Percentiles rank a stretch among this genome's conserved stretches.
Conservation (phyloP, 2,888 invertebrate genomes). For the Shargacucullia verbasci region DNA sequence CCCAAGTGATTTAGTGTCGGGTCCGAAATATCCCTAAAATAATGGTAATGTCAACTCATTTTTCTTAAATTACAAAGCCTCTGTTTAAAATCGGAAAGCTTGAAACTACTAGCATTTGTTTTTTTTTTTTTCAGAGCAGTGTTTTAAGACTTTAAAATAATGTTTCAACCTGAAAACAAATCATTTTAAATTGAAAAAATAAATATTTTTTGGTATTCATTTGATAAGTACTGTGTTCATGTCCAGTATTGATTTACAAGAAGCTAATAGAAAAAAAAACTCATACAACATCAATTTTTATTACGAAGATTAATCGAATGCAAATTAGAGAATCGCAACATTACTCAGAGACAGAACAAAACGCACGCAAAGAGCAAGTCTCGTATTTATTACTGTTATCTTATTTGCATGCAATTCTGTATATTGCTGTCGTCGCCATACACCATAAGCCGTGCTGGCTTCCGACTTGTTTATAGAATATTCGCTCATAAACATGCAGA, state of each 20-base stretch:
- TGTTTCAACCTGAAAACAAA: too few relatives aligned
- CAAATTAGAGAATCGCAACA: constrained; percentile 66
- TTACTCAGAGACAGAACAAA: constrained; percentile 66
- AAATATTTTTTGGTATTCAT: too few relatives aligned
- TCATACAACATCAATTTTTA: constrained; percentile 15
- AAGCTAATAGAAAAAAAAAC: not conserved
- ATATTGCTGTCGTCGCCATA: constrained; percentile 80
- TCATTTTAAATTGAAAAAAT: too few relatives aligned
- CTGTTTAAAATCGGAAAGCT: too few relatives aligned
- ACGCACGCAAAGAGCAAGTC: constrained; percentile 64
- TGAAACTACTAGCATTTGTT: too few relatives aligned
- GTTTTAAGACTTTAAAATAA: too few relatives aligned
- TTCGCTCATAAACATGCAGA: constrained; percentile 89
- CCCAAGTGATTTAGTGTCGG: constrained; percentile 76
- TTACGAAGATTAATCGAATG: constrained; percentile 19
- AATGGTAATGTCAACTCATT: constrained; percentile 61
- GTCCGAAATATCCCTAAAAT: constrained; percentile 65
- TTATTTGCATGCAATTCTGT: constrained; percentile 88
- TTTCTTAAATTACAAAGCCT: constrained; percentile 30
- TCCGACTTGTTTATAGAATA: constrained; percentile 87
- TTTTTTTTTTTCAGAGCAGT: too few relatives aligned
- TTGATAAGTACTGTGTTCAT: too few relatives aligned
- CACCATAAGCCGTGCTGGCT: constrained; percentile 69
- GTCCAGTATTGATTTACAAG: not conserved
- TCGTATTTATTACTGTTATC: constrained; percentile 84